Percentiles rank a stretch among this genome's conserved stretches.
phyloP scores from a whole-genome alignment of 2,113 vertebrate genomes.

The Rallus limicola region DNA sequence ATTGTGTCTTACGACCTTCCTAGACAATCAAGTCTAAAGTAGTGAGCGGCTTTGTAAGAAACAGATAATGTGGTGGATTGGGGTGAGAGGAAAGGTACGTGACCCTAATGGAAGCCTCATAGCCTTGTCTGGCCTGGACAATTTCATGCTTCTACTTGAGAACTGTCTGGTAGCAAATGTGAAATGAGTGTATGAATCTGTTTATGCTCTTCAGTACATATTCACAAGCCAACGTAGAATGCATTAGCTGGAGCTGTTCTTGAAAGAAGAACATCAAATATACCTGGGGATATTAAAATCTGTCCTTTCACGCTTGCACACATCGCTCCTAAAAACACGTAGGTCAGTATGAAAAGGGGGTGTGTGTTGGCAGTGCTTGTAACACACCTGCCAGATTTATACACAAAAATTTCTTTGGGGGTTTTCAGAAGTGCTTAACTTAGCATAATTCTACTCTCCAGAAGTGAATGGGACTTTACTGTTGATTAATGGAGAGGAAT shows the following conservation, averaged over 20 bases:
- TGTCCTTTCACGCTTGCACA: background rate
- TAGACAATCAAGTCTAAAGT: background rate
- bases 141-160: background rate
- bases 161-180: background rate
- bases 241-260: background rate
- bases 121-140: background rate
- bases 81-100: background rate
- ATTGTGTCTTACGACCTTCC: background rate
- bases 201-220: background rate
- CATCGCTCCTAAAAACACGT: background rate
- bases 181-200: background rate
- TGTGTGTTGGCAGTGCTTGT: background rate
- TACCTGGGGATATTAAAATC: background rate
- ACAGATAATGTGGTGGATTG: background rate
- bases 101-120: background rate
- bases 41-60: background rate
- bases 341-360: background rate
- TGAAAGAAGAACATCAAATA: background rate
- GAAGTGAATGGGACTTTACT: background rate
- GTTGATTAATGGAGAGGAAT: constrained; percentile 18
- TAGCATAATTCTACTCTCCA: background rate
- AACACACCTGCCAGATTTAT: background rate
- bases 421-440: constrained; percentile 28
- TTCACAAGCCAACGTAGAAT: background rate
- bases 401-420: background rate